A percentile compares a stretch with the other conserved stretches of the same genome.
Evolutionary conservation across 1,140 invertebrate species (phyloP).

Genomic region (Apocrypta bakeri): DNA sequence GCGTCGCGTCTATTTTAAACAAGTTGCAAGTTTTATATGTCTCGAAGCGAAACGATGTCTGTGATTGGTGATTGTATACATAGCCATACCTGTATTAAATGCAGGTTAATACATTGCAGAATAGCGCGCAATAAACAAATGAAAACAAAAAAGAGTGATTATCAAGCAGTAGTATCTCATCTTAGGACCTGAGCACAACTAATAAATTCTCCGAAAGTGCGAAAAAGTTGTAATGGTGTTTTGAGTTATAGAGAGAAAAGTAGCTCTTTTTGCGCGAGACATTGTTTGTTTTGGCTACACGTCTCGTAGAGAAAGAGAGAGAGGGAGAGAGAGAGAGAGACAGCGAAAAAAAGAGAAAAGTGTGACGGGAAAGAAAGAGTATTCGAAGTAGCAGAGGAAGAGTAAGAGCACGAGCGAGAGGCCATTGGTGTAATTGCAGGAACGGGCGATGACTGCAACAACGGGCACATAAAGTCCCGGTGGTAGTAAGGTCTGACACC

Average conservation of each 20-base stretch:
- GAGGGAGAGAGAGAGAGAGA: not conserved
- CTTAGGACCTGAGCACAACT: not conserved
- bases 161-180: constrained; percentile 8
- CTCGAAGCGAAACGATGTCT: not conserved
- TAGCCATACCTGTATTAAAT: not conserved
- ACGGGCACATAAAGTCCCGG: constrained; percentile 49
- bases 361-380: not conserved
- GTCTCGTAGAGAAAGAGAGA: not conserved
- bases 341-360: not conserved
- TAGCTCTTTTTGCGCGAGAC: not conserved
- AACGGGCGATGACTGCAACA: constrained; percentile 44
- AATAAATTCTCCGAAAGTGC: constrained; percentile 21
- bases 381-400: not conserved
- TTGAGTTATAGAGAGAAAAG: constrained; percentile 37
- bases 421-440: constrained; percentile 49
- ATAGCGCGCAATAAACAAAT: not conserved
- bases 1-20: constrained; percentile 21
- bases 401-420: constrained; percentile 3
- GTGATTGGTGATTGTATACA: not conserved
- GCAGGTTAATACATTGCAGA: no score
- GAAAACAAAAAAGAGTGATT: not conserved
- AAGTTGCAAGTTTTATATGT: not conserved
- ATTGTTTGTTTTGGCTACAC: constrained; percentile 39
- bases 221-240: constrained; percentile 42
- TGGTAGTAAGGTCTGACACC: constrained; percentile 29